Base-by-base conservation (phyloP, 2,888 invertebrate genomes). In the Chrysolina americana region DNA sequence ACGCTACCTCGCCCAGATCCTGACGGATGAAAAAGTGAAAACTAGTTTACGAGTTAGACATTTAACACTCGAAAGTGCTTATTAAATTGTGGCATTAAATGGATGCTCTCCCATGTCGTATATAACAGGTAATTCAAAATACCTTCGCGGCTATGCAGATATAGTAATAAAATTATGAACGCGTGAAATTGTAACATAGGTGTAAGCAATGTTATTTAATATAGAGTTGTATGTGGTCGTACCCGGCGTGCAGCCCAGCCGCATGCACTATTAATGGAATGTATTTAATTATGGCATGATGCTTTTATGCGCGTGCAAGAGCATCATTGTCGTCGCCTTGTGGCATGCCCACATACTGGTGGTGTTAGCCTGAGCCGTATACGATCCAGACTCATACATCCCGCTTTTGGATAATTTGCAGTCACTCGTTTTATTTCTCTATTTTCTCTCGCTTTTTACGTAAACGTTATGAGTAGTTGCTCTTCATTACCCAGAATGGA, bases 201-300 rank as follows among this genome's bases (percentile, higher is more conserved):
- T 86, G 84, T 83, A 83, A 85, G 84, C 84, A 84, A 82, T 79
- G 83, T 84, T 83, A 84, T 86, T 86, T 86, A 86, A 85, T 85
- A 84, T 81, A 80, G 83, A 82, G 81, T 81, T 81, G 81, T 82
- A 83, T 84, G 84, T 78, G 84, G 82, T 78, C 44, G 75, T 70
- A 70, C 69, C 73, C 68, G 75, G 75, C 76, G 76, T 78, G 78
- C 78, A 71, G 84, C 84, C 81, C 81, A 79, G 83, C 86, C 87
- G 85, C 87, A 87, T 84, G 84, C 84, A 86, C 82, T 86, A 85
- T 85, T 87, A 86, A 86, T 87, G 83, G 87, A 87, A 86, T 86
- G 87, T 87, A 87, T 88, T 87, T 87, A 87, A 88, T 88, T 88
- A 87, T 87, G 85, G 86, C 83, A 82, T 85, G 86, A 87, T 86